Percentiles rank a stretch among this genome's conserved stretches.
phyloP scores from a whole-genome alignment of 2,888 invertebrate genomes.

The Sipunculus nudus region DNA sequence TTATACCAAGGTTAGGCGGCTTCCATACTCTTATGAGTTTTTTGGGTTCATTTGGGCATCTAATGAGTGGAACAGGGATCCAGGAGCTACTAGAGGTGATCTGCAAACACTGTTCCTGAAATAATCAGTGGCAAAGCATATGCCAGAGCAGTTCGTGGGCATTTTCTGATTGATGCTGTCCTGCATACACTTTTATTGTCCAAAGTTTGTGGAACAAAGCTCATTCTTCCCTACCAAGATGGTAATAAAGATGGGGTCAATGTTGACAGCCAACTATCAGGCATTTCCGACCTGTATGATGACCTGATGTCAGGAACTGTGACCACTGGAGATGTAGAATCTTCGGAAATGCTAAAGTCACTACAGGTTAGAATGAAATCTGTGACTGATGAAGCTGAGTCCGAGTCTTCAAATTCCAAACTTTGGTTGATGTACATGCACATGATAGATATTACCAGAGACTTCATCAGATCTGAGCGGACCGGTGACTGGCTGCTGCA shows the following conservation, averaged over 20 bases:
- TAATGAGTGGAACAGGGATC: slow-evolving; percentile 42
- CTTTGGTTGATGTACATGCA: slow-evolving; percentile 42
- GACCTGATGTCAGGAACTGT: too few relatives aligned
- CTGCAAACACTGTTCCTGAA: slow-evolving; percentile 41
- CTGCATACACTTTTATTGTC: neutral
- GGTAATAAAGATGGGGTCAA: too few relatives aligned
- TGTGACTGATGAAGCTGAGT: too few relatives aligned
- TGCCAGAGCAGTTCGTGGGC: slow-evolving; percentile 38
- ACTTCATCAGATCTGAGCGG: slow-evolving; percentile 41
- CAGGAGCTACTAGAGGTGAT: slow-evolving; percentile 41
- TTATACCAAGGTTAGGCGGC: slow-evolving; percentile 34
- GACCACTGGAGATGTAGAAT: too few relatives aligned
- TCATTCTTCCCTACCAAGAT: too few relatives aligned
- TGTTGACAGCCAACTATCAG: too few relatives aligned
- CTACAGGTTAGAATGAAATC: too few relatives aligned
- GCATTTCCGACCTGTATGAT: too few relatives aligned
- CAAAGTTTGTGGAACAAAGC: too few relatives aligned
- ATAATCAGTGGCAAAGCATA: slow-evolving; percentile 47
- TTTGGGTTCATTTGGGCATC: slow-evolving; percentile 42
- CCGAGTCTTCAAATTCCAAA: slow-evolving; percentile 17
- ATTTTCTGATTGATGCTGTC: slow-evolving; percentile 38
- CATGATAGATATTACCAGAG: slow-evolving; percentile 37
- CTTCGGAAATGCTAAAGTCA: too few relatives aligned
- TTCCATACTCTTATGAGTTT: slow-evolving; percentile 45
- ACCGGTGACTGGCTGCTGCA: slow-evolving; percentile 44